Evolutionary conservation across 2,113 vertebrate genomes (phyloP), one percentile per base, ranked within the genome.

Genomic region (Hystrix cristata): DNA sequence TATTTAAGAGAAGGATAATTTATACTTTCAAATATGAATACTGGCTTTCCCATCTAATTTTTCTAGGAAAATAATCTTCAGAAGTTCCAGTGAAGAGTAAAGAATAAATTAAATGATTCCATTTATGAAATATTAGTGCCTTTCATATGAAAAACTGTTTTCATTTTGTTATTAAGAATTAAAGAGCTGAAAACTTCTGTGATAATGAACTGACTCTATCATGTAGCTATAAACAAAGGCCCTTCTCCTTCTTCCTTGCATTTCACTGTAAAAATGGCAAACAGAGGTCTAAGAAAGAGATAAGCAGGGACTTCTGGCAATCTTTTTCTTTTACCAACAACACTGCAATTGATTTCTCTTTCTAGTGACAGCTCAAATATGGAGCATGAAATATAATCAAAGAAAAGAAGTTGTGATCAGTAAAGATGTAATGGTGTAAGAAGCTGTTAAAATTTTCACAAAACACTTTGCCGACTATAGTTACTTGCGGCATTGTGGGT

Each of bases 31-130:
- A 89, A 86, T 65, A 64, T 51, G 9, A 48, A 25, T 79, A 67
- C 34, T 55, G 60, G 55, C 29, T 79, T 95, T 94, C 65, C 7
- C n/a, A 71, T 72, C 57, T 87, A 72, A 91, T 23, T 31, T 71
- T 89, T 34, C 34, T 87, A 38, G 43, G 19, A 80, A 83, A 81
- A 89, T 67, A 84, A 79, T 2, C 43, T 92, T 92, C 43, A 91
- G 16, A 76, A 78, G 15, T 80, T 96, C 69, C 65, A 82, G 0
- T 51, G 10, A 62, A 85, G 7, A 31, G 10, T 62, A 1, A 71
- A 64, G 46, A 96, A 59, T 8, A 67, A 92, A 34, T 71, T 29
- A 74, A 87, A 27, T 87, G 4, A 64, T 64, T 69, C 21, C 5
- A 15, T 59, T 67, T 18, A 87, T 21, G 72, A 95, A 93, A 59